Percentiles rank a stretch among this genome's conserved stretches.
These are phyloP conservation scores for Erebia aethiops DNA, from an alignment of 2,888 invertebrate genomes.

Conservation along the genomic window DNA sequence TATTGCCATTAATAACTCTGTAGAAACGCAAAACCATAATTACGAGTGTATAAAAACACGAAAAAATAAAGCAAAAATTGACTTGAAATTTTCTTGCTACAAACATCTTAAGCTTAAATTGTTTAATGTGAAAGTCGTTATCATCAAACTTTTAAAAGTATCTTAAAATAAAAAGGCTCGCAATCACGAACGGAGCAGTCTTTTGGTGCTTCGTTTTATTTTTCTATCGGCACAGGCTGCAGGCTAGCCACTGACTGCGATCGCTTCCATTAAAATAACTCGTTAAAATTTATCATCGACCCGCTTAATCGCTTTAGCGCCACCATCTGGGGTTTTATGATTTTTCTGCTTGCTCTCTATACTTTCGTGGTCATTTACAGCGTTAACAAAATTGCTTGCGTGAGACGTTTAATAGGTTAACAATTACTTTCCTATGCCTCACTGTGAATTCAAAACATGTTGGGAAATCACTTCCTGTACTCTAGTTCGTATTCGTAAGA, in stretches of 20 bases:
- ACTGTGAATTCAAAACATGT: not conserved
- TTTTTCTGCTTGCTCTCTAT: conserved; percentile 80
- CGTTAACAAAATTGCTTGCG: conserved; percentile 73
- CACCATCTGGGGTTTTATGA: conserved; percentile 83
- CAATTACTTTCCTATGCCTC: conserved; percentile 39
- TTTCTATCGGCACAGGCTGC: conserved; percentile 79
- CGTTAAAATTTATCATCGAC: conserved; percentile 84
- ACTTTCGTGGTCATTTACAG: conserved; percentile 78
- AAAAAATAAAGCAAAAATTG: conserved; percentile 5
- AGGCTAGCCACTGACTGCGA: conserved; percentile 79
- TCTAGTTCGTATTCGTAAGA: not conserved
- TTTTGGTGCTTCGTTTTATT: conserved; percentile 77
- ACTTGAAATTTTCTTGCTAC: conserved; percentile 19
- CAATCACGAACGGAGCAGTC: conserved; percentile 63
- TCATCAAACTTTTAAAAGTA: conserved; percentile 48
- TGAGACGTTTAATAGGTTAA: conserved; percentile 60
- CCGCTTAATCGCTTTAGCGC: conserved; percentile 83
- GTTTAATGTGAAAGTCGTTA: conserved; percentile 41
- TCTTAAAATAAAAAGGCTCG: conserved; percentile 42
- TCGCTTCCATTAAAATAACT: conserved; percentile 83
- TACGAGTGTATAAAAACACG: not conserved
- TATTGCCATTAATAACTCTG: not conserved
- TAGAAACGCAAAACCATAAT: not conserved
- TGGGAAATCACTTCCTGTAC: not conserved
- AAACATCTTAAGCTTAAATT: conserved; percentile 36